Evolutionary conservation across 1,140 invertebrate species (phyloP), one percentile per base, ranked within the genome.

Genomic region (Drosophila grimshawi): DNA sequence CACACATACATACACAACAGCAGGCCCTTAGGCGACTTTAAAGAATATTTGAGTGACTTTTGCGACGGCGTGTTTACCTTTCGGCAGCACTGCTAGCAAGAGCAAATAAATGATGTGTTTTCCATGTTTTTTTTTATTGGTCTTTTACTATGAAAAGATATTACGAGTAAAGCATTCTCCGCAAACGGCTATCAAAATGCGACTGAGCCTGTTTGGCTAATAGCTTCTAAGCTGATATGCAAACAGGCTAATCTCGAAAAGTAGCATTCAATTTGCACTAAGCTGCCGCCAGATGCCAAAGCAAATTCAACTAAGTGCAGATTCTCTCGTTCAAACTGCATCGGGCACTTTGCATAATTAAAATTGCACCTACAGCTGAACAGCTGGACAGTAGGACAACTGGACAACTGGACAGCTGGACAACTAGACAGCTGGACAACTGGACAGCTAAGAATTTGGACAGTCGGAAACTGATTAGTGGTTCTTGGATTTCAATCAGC

Each of bases 331-430:
- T 60, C 5, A 53, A 64, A 68, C 62, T 70, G 37, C 43, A 61
- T 30, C 55, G 37, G 39, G 48, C 72, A 78, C 68, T 76, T 76
- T 56, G 63, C 51, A 63, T 86, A 65, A 86, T 86, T 81, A 78
- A 76, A 86, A 78, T 35, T 32, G 3, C 48, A 46, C 30, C 62
- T 52, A 61, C 33, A 52, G 51, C 56, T 46, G 51, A 19, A 41
- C 46, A 41, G 41, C 5, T 32, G 43, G 46, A 60, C 45, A 51
- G 11, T 41, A 3, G 39, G 3, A 39, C 19, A 35, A 10, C 3
- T 10, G 37, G 39, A 62, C 30, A 55, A 11, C 8, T 11, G 39
- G 41, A 46, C 11, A 46, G 8, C 4, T 41, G 46, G n/a, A 33
- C n/a, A n/a, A n/a, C n/a, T n/a, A n/a, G 3, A 39, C 19, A 35